Evolutionary conservation across 1,140 invertebrate genomes (phyloP).

Genomic region (Aphis gossypii): DNA sequence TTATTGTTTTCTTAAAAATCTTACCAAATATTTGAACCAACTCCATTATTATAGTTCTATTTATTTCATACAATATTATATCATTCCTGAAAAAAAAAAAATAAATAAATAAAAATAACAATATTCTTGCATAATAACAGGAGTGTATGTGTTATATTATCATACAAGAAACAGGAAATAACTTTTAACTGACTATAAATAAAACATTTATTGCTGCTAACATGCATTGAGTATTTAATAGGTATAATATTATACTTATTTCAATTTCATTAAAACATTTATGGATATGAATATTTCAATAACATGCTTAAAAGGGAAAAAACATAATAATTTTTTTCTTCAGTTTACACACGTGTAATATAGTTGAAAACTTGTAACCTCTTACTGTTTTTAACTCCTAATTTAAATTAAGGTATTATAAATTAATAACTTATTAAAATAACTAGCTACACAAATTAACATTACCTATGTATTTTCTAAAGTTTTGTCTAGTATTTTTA

Average conservation of each 20-base stretch:
- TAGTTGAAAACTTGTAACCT: too few relatives aligned
- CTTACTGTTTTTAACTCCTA: too few relatives aligned
- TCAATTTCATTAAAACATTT: not conserved
- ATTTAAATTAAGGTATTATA: too few relatives aligned
- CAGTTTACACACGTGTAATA: too few relatives aligned
- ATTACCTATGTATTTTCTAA: too few relatives aligned
- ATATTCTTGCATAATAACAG: not conserved
- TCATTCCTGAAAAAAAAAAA: conserved; percentile 30
- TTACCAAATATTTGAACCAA: conserved; percentile 41
- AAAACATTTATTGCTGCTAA: not conserved
- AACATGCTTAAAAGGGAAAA: too few relatives aligned
- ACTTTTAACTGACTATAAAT: not conserved
- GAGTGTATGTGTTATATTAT: not conserved
- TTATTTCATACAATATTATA: not conserved
- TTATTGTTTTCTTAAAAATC: conserved; percentile 12
- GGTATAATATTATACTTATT: not conserved
- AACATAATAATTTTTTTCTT: too few relatives aligned
- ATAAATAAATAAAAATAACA: not conserved
- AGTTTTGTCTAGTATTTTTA: too few relatives aligned
- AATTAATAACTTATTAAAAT: too few relatives aligned
- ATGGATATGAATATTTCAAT: too few relatives aligned
- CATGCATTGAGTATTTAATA: not conserved
- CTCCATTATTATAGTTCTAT: not conserved
- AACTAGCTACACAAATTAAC: too few relatives aligned
- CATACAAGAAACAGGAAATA: not conserved